Conservation (phyloP, 2,888 invertebrate species). For the Synanthedon tipuliformis region DNA sequence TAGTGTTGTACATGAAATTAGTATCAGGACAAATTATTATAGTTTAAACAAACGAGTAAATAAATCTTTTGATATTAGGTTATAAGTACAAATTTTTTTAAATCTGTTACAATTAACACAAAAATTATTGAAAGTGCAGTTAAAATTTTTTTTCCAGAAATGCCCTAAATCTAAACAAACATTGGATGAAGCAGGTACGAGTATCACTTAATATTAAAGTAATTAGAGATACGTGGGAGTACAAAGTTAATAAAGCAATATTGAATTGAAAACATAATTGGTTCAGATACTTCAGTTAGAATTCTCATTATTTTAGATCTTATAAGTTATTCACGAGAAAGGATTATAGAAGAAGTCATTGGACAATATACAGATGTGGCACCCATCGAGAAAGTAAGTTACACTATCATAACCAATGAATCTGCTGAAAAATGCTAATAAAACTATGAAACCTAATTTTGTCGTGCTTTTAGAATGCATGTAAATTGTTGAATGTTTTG, state of each 20-base stretch:
- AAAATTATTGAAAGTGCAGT: too few relatives aligned
- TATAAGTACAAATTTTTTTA: too few relatives aligned
- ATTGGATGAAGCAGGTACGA: constrained; percentile 1
- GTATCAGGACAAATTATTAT: too few relatives aligned
- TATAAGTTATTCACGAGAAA: constrained; percentile 29
- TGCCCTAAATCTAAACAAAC: too few relatives aligned
- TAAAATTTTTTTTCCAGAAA: too few relatives aligned
- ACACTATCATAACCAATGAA: constrained; percentile 22
- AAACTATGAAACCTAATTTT: neutral
- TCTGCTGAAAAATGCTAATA: constrained; percentile 1
- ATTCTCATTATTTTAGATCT: constrained; percentile 38
- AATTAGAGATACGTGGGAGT: constrained; percentile 34
- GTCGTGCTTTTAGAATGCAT: neutral
- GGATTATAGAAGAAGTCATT: constrained; percentile 45
- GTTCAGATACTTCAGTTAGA: constrained; percentile 8
- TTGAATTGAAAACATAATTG: constrained; percentile 4
- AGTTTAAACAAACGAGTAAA: too few relatives aligned
- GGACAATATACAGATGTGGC: constrained; percentile 33
- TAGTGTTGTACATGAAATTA: too few relatives aligned
- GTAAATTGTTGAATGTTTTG: neutral
- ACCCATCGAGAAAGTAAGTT: constrained; percentile 44
- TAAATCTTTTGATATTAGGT: too few relatives aligned
- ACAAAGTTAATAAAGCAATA: constrained; percentile 14
- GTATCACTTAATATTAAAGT: constrained; percentile 11
- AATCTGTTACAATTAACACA: too few relatives aligned